These are phyloP conservation scores for Sminthurides bifidus DNA, from an alignment of 1,140 invertebrate genomes.

Conservation along the genomic window DNA sequence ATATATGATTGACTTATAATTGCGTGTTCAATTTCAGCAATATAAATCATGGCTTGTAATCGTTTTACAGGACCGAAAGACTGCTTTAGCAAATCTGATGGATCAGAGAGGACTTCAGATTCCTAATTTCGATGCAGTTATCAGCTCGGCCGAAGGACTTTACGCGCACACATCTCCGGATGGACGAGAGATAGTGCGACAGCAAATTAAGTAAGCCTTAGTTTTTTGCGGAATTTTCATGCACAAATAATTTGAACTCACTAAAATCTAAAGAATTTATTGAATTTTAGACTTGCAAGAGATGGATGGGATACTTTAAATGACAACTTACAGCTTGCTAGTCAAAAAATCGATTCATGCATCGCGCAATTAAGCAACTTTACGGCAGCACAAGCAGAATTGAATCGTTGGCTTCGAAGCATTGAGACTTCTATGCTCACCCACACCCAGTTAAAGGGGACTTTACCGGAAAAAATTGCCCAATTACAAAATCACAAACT, in stretches of 20 bases:
- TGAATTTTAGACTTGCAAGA: slow-evolving; percentile 50
- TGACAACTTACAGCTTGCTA: slow-evolving; percentile 61
- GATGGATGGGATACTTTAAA: slow-evolving; percentile 75
- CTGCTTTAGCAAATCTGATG: slow-evolving; percentile 64
- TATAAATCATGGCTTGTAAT: slow-evolving; percentile 1
- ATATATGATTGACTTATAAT: background rate
- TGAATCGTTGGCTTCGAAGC: slow-evolving; percentile 83
- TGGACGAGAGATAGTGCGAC: slow-evolving; percentile 77
- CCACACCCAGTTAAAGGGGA: slow-evolving; percentile 78
- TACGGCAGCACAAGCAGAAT: slow-evolving; percentile 70
- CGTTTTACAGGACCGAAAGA: slow-evolving; percentile 56
- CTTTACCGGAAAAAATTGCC: slow-evolving; percentile 84
- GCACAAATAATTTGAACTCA: slow-evolving; percentile 2
- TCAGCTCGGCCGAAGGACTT: slow-evolving; percentile 80
- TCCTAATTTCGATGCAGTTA: slow-evolving; percentile 67
- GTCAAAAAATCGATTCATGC: slow-evolving; percentile 72
- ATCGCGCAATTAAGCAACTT: slow-evolving; percentile 80
- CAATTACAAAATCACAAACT: slow-evolving; percentile 57
- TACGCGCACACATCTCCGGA: slow-evolving; percentile 87
- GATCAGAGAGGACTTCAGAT: slow-evolving; percentile 69
- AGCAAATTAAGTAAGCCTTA: slow-evolving; percentile 53
- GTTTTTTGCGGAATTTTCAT: background rate
- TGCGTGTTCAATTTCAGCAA: slow-evolving; percentile 1
- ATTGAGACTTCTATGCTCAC: slow-evolving; percentile 82
- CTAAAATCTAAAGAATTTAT: no score